These are phyloP conservation scores for Tiliacea aurago DNA, from an alignment of 2,888 invertebrate species.

Conservation along the genomic window DNA sequence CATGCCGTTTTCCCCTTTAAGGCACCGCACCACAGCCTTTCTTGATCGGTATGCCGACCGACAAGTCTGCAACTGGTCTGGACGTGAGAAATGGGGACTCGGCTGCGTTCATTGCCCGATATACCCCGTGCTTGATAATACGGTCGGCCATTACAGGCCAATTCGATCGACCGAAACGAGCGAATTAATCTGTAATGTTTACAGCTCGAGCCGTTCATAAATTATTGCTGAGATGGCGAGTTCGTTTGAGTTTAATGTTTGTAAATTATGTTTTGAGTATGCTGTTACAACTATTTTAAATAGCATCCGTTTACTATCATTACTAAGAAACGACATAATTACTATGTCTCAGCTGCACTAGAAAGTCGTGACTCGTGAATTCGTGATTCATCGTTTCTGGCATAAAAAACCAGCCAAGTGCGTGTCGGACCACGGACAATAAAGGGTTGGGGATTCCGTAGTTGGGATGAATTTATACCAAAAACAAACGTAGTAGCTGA, in stretches of 20 bases:
- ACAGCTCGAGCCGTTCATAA: constrained; percentile 58
- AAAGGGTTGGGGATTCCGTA: no score
- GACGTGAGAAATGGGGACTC: constrained; percentile 86
- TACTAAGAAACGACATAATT: constrained; percentile 45
- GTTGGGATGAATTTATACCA: no score
- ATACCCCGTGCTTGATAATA: constrained; percentile 76
- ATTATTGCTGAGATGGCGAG: constrained; percentile 37
- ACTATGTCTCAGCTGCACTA: constrained; percentile 33
- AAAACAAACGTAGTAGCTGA: no score
- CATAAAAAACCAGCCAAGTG: constrained; percentile 5
- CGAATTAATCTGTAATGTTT: constrained; percentile 64
- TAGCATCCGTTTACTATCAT: constrained; percentile 32
- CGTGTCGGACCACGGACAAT: no score
- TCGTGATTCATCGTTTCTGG: constrained; percentile 29
- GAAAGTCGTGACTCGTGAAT: constrained; percentile 25
- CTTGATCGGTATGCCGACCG: constrained; percentile 85
- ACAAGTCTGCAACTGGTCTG: constrained; percentile 84
- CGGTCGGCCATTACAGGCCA: constrained; percentile 61
- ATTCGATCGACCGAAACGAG: constrained; percentile 68
- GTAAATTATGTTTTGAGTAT: constrained; percentile 21
- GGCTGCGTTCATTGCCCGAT: constrained; percentile 79
- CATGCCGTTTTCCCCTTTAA: constrained; percentile 84
- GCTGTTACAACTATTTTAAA: constrained; percentile 40
- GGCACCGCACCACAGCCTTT: constrained; percentile 85
- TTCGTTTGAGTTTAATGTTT: constrained; percentile 43